Base-by-base conservation (phyloP, 2,113 vertebrate genomes). In the Centropus bengalensis region DNA sequence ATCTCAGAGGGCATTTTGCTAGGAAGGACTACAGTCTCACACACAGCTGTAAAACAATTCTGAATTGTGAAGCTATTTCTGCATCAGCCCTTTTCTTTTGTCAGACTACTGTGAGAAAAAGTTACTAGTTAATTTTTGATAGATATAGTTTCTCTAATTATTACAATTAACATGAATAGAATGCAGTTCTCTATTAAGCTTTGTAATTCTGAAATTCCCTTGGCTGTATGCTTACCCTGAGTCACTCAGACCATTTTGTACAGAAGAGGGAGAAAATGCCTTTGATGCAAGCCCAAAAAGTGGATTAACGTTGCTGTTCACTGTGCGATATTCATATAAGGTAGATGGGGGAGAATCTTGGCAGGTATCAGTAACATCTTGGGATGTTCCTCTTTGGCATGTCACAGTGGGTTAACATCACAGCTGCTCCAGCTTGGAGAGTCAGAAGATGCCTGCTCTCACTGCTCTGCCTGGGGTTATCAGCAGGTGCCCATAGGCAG, bases 191-290 rank as follows among this genome's bases (percentile, higher is more conserved):
- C 6, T 5, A 5, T n/a, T 47, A 77, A 38, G 40, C 19, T 59
- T 71, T 56, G 12, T 56, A 6, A 14, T 63, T 77, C 28, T 86
- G 32, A 44, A 69, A 13, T 45, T 76, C 27, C 11, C 6, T 70
- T 87, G 52, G 23, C 14, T 4, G 0, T 18, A 38, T 5, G 5
- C 6, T 44, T 8, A 11, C n/a, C 0, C 0, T 58, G 69, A 33
- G 6, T 85, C 56, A 36, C 10, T 17, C 1, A 0, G 11, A 54
- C 33, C 19, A 22, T 47, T 74, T 55, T 5, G 3, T 32, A 47
- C 4, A 49, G 30, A 30, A 40, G 17, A 81, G 27, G 30, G 10
- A 84, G 76, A 3, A 81, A 68, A 80, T 8, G 2, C 38, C 15
- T 85, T 84, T 44, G 11, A 18, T 71, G 44, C 26, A 68, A 83